Evolutionary conservation across 2,113 vertebrate genomes (phyloP).

Genomic region (Mus musculus): GRCm39 chr1:171795001-171795500

Average conservation of each 20-base stretch:
- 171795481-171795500: no score
- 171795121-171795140: slow-evolving; percentile 20
- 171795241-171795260: neutral
- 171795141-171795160: slow-evolving; percentile 8
- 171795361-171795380: neutral
- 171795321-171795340: neutral
- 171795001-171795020: neutral
- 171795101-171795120: neutral
- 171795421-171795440: neutral
- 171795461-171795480: no score
- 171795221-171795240: slow-evolving; percentile 30
- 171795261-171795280: slow-evolving; percentile 17
- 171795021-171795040: neutral
- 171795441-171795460: neutral
- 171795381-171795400: slow-evolving; percentile 1
- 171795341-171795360: neutral
- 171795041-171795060: neutral
- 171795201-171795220: slow-evolving; percentile 46
- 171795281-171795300: neutral
- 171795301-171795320: neutral
- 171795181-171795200: neutral
- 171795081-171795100: neutral
- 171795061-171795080: neutral
- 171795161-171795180: neutral
- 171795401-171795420: neutral